Percentiles rank a stretch among this genome's conserved stretches.
Conservation (phyloP, 2,888 invertebrate genomes). For the Pocota personata region DNA sequence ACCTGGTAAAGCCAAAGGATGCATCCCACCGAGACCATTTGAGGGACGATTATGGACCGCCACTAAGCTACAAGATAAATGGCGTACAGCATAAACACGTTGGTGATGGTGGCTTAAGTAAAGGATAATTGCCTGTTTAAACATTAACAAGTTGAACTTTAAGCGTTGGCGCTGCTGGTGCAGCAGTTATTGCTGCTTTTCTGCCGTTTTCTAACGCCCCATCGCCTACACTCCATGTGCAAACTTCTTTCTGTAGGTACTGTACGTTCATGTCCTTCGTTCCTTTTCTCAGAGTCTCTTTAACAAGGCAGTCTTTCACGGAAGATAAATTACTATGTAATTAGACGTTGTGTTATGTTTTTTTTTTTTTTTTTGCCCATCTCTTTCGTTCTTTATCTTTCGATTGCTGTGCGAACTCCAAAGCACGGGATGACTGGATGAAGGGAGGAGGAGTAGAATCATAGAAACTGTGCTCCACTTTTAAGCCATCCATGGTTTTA, state of each 20-base stretch:
- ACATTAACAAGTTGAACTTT: constrained; percentile 70
- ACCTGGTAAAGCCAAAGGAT: constrained; percentile 13
- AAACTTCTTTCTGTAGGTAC: constrained; percentile 15
- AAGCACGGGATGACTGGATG: not conserved
- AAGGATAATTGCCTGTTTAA: constrained; percentile 72
- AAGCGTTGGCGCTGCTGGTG: constrained; percentile 5
- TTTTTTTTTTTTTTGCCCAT: not conserved
- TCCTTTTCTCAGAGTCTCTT: constrained; percentile 16
- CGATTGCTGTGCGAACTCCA: constrained; percentile 17
- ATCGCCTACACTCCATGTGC: constrained; percentile 22
- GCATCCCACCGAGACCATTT: constrained; percentile 30
- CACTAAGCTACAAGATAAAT: constrained; percentile 61
- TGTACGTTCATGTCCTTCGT: constrained; percentile 23
- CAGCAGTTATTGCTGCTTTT: constrained; percentile 20
- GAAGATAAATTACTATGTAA: constrained; percentile 72
- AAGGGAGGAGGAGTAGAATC: constrained; percentile 4
- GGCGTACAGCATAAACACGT: constrained; percentile 59
- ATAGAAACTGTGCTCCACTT: constrained; percentile 31
- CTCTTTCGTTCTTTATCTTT: constrained; percentile 36
- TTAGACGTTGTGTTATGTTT: constrained; percentile 60
- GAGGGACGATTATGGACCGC: constrained; percentile 56
- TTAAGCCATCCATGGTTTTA: constrained; percentile 37
- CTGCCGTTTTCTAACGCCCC: constrained; percentile 31
- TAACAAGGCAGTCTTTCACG: constrained; percentile 45
- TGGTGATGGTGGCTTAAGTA: constrained; percentile 55